Evolutionary conservation across 2,888 invertebrate species (phyloP).

Genomic region (Tenthredo mesomela): DNA sequence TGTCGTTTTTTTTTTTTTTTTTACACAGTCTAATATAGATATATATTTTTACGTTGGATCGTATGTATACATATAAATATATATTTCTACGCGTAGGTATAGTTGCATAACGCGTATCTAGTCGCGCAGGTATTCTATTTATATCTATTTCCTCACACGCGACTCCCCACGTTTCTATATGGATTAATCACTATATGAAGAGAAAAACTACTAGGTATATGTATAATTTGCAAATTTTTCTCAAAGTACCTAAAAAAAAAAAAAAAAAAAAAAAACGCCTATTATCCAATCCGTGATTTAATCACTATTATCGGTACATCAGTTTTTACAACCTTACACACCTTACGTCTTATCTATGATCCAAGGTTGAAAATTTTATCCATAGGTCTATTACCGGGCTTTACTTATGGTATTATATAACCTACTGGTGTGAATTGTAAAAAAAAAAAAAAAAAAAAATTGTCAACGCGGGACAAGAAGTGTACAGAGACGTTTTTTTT

Average conservation of each 20-base stretch:
- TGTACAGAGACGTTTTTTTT: too few species aligned
- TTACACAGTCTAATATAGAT: too few species aligned
- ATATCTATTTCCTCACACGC: slow-evolving; percentile 34
- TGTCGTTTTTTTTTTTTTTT: too few species aligned
- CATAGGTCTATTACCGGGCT: neutral
- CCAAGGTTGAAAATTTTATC: neutral
- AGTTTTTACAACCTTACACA: neutral
- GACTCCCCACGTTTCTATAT: slow-evolving; percentile 33
- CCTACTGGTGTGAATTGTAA: neutral
- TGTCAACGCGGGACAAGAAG: neutral
- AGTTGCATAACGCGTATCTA: slow-evolving; percentile 41
- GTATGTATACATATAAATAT: neutral
- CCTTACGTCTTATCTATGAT: neutral
- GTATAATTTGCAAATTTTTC: too few species aligned
- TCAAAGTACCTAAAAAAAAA: too few species aligned
- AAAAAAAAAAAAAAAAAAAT: neutral
- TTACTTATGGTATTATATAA: too few species aligned
- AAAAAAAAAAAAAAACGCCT: too few species aligned
- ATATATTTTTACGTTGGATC: neutral
- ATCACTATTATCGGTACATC: neutral
- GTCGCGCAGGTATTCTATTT: slow-evolving; percentile 47
- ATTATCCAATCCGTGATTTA: too few species aligned
- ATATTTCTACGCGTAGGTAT: neutral
- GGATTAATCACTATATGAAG: neutral
- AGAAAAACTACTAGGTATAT: too few species aligned